These are phyloP conservation scores for Amblyraja radiata DNA, from an alignment of 2,797 vertebrate genomes.

Conservation along the genomic window DNA sequence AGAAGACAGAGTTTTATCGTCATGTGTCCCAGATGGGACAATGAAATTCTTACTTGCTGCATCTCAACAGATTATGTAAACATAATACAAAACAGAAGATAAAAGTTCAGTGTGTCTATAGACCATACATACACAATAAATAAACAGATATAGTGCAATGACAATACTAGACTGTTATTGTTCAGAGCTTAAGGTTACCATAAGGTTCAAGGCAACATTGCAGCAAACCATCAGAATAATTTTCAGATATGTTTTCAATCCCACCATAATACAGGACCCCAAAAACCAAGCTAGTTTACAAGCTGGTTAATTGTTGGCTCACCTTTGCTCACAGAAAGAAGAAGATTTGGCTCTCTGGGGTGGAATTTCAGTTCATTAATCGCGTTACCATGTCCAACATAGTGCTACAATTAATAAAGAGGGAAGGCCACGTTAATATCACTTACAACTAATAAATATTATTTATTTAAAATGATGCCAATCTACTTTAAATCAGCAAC, in stretches of 20 bases:
- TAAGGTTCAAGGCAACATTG: neutral
- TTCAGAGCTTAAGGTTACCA: no score
- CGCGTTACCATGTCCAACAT: constrained; percentile 95
- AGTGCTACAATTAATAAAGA: constrained; percentile 70
- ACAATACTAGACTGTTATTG: no score
- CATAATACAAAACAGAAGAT: no score
- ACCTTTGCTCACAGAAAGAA: constrained; percentile 99
- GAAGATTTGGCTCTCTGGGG: constrained; percentile 91
- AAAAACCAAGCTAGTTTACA: constrained; percentile 15
- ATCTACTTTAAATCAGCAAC: neutral
- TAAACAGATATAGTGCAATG: no score
- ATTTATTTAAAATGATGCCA: neutral
- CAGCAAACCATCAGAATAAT: neutral
- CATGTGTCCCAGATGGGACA: no score
- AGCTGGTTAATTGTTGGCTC: constrained; percentile 44
- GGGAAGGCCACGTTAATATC: neutral
- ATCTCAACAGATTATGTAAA: no score
- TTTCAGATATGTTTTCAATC: neutral
- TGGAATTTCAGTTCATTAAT: constrained; percentile 99
- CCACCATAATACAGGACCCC: neutral
- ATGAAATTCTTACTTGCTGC: no score
- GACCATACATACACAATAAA: no score
- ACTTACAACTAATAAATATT: neutral
- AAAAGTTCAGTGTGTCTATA: no score
- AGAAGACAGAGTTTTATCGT: no score